Percentiles rank a stretch among this genome's conserved stretches.
phyloP scores from a whole-genome alignment of 2,113 vertebrate species.

The Apodemus speciosus region DNA sequence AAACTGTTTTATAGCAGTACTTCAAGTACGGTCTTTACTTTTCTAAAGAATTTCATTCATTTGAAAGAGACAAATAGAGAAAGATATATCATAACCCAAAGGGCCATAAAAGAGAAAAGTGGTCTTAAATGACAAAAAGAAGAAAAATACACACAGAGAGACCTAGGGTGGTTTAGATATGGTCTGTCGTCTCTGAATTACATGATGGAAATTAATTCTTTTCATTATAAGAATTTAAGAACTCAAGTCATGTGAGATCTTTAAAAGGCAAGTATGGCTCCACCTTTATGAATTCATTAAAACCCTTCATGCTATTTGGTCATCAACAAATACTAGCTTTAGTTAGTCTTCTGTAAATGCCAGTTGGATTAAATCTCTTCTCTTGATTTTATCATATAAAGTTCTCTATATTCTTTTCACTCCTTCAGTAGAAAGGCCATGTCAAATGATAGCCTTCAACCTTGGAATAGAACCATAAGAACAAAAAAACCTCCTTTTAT shows the following conservation, averaged over 20 bases:
- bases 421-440: background rate
- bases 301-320: background rate
- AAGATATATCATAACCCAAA: background rate
- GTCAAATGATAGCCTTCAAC: too few species aligned
- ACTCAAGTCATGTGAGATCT: background rate
- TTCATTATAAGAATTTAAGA: background rate
- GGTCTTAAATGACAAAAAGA: background rate
- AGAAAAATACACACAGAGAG: background rate
- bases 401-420: background rate
- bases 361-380: background rate
- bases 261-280: rapidly evolving
- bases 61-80: constrained; percentile 13
- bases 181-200: background rate
- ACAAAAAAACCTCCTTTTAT: background rate
- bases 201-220: background rate
- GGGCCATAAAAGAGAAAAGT: background rate
- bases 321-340: background rate
- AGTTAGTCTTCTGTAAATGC: background rate
- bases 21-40: background rate
- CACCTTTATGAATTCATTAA: background rate
- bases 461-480: too few species aligned
- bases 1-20: constrained; percentile 1
- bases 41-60: background rate
- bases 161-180: background rate
- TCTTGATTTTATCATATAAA: background rate